These are phyloP conservation scores for Mesocricetus auratus DNA, from an alignment of 2,113 vertebrate genomes.

Conservation along the genomic window DNA sequence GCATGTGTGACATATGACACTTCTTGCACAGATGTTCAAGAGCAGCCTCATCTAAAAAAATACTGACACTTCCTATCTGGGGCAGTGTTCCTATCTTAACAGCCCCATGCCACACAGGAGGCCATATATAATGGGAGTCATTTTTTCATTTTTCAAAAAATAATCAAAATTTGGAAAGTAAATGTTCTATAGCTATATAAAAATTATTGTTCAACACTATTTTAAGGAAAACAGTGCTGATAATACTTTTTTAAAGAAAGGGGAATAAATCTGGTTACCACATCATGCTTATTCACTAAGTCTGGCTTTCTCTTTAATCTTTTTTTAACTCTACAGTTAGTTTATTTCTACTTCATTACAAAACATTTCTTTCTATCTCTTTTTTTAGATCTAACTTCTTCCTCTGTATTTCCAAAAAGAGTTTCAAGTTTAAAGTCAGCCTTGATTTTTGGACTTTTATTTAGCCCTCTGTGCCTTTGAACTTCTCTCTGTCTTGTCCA, in stretches of 20 bases:
- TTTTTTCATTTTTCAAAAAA: background rate
- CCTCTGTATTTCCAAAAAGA: background rate
- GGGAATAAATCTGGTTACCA: background rate
- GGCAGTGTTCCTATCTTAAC: too few relatives aligned
- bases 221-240: slow-evolving; percentile 1
- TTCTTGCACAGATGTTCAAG: background rate
- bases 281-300: background rate
- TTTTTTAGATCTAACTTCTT: background rate
- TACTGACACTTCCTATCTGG: background rate
- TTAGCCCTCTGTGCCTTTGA: background rate
- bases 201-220: background rate
- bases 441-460: background rate
- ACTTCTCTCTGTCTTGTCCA: background rate
- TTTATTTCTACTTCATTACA: background rate
- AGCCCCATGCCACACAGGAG: background rate
- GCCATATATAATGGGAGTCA: background rate
- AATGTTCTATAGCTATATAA: background rate
- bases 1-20: background rate
- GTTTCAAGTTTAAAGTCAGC: background rate
- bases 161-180: background rate
- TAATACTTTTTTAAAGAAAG: slow-evolving; percentile 28
- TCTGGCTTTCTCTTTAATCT: background rate
- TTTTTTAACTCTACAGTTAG: background rate
- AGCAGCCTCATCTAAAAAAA: background rate
- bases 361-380: background rate